Percentiles rank a stretch among this genome's conserved stretches.
Conservation (phyloP, 1,140 invertebrate genomes). For the Brachionus asplanchnoidis region DNA sequence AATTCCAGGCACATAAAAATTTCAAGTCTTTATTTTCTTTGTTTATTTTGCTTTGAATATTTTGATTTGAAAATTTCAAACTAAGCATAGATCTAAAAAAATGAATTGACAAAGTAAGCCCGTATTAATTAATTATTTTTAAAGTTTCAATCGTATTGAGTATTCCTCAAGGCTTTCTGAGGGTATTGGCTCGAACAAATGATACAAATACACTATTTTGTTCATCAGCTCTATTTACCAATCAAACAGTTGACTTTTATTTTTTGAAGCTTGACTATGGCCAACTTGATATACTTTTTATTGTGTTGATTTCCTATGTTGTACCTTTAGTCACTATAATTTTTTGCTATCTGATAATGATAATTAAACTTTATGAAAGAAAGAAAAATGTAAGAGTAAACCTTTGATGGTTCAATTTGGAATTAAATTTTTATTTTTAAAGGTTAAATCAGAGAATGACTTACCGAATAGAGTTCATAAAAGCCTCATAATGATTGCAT, state of each 20-base stretch:
- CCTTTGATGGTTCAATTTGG: background rate
- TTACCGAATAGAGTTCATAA: background rate
- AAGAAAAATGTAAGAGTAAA: constrained; percentile 5
- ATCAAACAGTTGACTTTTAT: background rate
- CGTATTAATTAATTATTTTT: background rate
- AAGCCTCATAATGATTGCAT: constrained; percentile 2
- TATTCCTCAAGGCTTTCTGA: background rate
- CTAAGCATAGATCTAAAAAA: too few species aligned
- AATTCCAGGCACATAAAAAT: too few species aligned
- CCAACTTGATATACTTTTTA: background rate
- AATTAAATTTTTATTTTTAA: background rate
- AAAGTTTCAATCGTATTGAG: constrained; percentile 10
- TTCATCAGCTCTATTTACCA: too few species aligned
- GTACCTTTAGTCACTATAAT: constrained; percentile 12
- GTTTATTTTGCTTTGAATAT: too few species aligned
- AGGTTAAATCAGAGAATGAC: background rate
- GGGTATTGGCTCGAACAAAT: background rate
- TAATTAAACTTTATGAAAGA: background rate
- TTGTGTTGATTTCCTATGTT: background rate
- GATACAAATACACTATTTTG: background rate
- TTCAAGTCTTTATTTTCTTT: too few species aligned
- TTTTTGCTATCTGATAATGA: constrained; percentile 23
- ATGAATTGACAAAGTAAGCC: too few species aligned
- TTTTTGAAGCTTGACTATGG: background rate
- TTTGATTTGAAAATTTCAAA: too few species aligned